Conservation (phyloP, 2,888 invertebrate species). For the Oxycera nigricornis region DNA sequence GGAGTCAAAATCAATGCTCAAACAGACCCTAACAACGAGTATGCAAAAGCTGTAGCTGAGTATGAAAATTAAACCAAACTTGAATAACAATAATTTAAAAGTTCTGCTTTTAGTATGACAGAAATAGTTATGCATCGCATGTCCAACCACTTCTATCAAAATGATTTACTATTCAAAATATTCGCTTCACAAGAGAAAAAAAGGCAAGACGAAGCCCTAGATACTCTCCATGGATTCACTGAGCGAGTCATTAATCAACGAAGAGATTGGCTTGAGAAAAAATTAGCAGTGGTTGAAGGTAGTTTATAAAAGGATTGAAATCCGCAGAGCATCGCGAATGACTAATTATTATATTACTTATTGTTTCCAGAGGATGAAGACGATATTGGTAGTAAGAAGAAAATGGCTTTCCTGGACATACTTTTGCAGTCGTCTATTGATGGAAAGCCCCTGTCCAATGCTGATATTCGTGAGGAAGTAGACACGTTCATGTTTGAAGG, state of each 20-base stretch:
- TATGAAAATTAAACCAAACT: conserved; percentile 53
- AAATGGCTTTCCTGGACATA: conserved; percentile 71
- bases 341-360: too few relatives aligned
- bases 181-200: not conserved
- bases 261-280: conserved; percentile 41
- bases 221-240: conserved; percentile 56
- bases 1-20: conserved; percentile 75
- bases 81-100: not conserved
- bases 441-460: conserved; percentile 65
- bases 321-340: not conserved
- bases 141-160: conserved; percentile 51
- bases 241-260: conserved; percentile 55
- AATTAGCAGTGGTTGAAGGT: too few relatives aligned
- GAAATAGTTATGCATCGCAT: conserved; percentile 24
- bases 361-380: not conserved
- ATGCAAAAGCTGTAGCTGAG: conserved; percentile 74
- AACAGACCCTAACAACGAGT: conserved; percentile 68
- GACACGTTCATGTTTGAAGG: conserved; percentile 76
- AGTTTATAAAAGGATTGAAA: too few relatives aligned
- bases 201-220: conserved; percentile 50
- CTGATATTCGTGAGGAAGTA: conserved; percentile 71
- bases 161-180: conserved; percentile 50
- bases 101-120: conserved; percentile 41
- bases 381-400: conserved; percentile 65
- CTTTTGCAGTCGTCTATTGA: conserved; percentile 67